A percentile compares a stretch with the other conserved stretches of the same genome.
phyloP scores from a whole-genome alignment of 2,113 vertebrate species.

The Falcunculus frontatus region DNA sequence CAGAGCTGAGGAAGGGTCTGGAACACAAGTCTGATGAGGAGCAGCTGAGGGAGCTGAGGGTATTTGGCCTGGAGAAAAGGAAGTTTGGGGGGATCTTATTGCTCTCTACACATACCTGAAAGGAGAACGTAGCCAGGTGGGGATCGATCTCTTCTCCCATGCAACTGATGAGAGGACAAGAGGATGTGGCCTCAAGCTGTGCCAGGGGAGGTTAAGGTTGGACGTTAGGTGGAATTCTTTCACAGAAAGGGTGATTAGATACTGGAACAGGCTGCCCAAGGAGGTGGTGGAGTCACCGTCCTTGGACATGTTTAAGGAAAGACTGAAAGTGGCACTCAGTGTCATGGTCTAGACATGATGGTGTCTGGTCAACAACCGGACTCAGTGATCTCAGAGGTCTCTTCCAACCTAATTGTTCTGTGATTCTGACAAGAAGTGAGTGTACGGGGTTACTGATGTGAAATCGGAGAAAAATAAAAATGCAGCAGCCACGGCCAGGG shows the following conservation, averaged over 20 bases:
- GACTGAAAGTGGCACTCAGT: too few species aligned
- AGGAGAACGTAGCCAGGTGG: too few species aligned
- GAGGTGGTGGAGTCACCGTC: neutral
- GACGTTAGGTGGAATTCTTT: neutral
- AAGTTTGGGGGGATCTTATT: rapidly evolving
- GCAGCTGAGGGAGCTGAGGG: neutral
- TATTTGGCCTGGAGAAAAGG: neutral
- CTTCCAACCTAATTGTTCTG: neutral
- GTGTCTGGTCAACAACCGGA: neutral
- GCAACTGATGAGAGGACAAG: neutral
- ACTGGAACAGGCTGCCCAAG: neutral
- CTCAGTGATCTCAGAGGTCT: neutral
- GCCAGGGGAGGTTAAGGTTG: neutral
- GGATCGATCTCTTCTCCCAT: neutral
- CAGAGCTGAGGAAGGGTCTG: neutral
- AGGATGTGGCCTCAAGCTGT: neutral
- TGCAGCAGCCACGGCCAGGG: too few species aligned
- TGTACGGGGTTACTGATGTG: neutral
- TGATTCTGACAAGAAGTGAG: neutral
- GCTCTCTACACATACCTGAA: rapidly evolving
- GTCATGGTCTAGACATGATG: rapidly evolving
- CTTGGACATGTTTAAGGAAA: neutral
- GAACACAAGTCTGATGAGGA: neutral
- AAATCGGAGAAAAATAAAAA: neutral
- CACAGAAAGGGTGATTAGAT: too few species aligned